Evolutionary conservation across 2,888 invertebrate species (phyloP).

Genomic region (Macropis europaea): DNA sequence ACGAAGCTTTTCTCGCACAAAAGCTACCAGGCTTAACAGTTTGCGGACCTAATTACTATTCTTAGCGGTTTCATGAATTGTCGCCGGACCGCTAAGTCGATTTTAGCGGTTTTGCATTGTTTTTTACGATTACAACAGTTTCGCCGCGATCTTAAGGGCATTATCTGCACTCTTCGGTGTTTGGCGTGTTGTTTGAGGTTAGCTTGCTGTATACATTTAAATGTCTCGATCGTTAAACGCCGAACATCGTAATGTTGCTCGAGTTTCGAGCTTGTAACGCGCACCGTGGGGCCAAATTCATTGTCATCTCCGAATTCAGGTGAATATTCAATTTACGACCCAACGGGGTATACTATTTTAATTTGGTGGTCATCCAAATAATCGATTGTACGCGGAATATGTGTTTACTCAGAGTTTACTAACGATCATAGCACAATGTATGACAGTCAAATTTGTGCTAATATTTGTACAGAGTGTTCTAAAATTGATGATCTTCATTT

Average conservation of each 20-base stretch:
- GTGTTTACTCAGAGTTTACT: neutral
- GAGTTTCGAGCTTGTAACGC: neutral
- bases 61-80: conserved; percentile 3
- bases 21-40: neutral
- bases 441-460: too few relatives aligned
- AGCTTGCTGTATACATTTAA: too few relatives aligned
- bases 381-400: neutral
- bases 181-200: neutral
- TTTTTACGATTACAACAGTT: neutral
- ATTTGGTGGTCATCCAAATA: neutral
- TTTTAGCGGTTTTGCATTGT: neutral
- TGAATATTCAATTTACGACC: conserved; percentile 1
- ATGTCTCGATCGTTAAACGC: too few relatives aligned
- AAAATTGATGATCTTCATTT: too few relatives aligned
- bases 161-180: neutral
- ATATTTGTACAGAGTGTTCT: too few relatives aligned
- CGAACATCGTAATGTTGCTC: neutral
- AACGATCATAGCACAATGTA: neutral
- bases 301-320: neutral
- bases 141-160: neutral
- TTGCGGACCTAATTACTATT: neutral
- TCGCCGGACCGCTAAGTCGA: neutral
- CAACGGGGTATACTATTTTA: conserved; percentile 12
- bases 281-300: neutral
- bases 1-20: neutral